Base-by-base conservation (phyloP, 2,888 invertebrate genomes). In the Tenthredo livida region DNA sequence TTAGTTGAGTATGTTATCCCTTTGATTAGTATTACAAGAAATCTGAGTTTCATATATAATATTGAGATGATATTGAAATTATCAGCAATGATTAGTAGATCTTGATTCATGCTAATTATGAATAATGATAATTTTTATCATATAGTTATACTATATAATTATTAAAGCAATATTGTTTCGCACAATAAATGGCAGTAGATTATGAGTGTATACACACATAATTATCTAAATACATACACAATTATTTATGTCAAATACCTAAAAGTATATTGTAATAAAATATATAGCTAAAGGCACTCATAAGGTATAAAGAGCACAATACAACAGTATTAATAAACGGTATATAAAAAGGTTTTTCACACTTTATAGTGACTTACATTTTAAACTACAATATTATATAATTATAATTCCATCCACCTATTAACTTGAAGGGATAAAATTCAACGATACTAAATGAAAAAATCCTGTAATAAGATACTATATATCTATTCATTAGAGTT, bases 141-240 rank as follows among this genome's bases (percentile, higher is more conserved):
- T 80, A 80, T 80, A 80, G 40, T 21, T 80, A 80, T 61, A 2
- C 29, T 29, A 47, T 47, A 10, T 75, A 58, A 21, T 9, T 80
- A 80, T 80, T 80, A 61, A 80, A 61, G 29, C 80, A 80, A 61
- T 80, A 80, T 80, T 80, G 58, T 80, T 80, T 61, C 33, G 80
- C 80, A 80, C 80, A 80, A 80, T 80, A 61, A 58, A 80, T 80
- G 80, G 80, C 80, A 80, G 80, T 80, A 80, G 80, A 77, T 80
- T 80, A 80, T 33, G 29, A 80, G 37, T 40, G 61, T 80, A 80
- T 61, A 80, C 40, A 80, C 61, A 61, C 40, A 80, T 80, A 61
- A 80, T 50, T 77, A 77, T 50, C 10, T 77, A 73, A 17, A 6
- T 75, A 40, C 61, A 80, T 80, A 61, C 37, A 80, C 61, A 58